Evolutionary conservation across 2,797 vertebrate species (phyloP), one percentile per base, ranked within the genome.

Genomic region (Pterois miles): DNA sequence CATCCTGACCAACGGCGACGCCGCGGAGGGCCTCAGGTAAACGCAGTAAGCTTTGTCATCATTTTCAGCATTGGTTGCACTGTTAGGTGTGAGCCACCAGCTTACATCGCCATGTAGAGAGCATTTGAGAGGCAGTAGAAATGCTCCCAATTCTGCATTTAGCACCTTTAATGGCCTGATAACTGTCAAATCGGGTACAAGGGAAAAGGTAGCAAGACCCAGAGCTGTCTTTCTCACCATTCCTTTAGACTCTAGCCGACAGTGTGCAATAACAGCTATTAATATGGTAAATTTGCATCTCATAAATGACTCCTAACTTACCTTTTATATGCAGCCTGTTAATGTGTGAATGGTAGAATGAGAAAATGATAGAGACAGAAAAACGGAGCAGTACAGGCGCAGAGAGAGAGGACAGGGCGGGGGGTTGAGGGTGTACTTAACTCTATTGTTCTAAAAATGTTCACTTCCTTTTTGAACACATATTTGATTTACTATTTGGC

Each of bases 401-500:
- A 71, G 69, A 67, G 69, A 76, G 43, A 57, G 56, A 34, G 80
- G 74, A 75, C 72, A 72, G 80, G 75, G 75, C 76, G 36, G 56
- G 56, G 65, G 88, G 86, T 90, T 89, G 89, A 89, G 92, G 81
- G 86, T 76, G 84, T 90, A 90, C 93, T 93, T 93, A 91, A 92
- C 92, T 90, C 85, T 76, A 84, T 92, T 92, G 87, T 93, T 92
- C 91, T 89, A 92, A 93, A 94, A 92, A 93, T 91, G 90, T 87
- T 92, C 93, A 92, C 83, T 92, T 93, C 91, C 92, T 87, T 87
- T 93, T 89, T 82, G 79, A 91, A 91, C 89, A 93, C 90, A 92
- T 93, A 94, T 95, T 94, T 94, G 92, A 94, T 95, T 94, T 93
- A 89, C 89, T 91, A 93, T 94, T 94, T 94, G 92, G 92, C 92